Evolutionary conservation across 1,140 invertebrate genomes (phyloP), one percentile per base, ranked within the genome.

Genomic region (Stegodyphus mimosarum): DNA sequence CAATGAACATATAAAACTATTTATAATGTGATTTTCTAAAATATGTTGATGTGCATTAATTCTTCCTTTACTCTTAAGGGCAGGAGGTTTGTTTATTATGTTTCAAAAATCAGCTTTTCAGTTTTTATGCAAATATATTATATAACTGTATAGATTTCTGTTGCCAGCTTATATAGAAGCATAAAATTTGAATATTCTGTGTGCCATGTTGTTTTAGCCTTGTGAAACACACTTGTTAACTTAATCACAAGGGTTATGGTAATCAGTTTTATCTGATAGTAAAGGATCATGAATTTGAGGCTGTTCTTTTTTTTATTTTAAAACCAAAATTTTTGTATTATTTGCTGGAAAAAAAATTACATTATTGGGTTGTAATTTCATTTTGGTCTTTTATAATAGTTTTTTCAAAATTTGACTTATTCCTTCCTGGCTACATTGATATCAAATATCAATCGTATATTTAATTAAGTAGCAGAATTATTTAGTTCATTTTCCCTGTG

Each of bases 221-320:
- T 60, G 52, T 74, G 72, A 74, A 18, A 60, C 53, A 17, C 72
- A 74, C 72, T 74, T 74, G 72, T 74, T 74, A 74, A 74, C 72
- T 60, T 74, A 55, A 33, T 33, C 33, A 33, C 33, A 33, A 33
- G 33, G 33, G 33, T 33, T 33, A 33, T 33, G 33, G 33, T 33
- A 33, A 33, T 33, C 33, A 33, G 33, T 33, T 33, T 33, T 33
- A 33, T 33, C 33, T 33, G 33, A 33, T 33, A 33, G 33, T 33
- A 33, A 33, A 33, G 33, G 33, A 33, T 33, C 33, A 33, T 33
- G 33, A 33, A 33, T 33, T 33, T 33, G 33, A 33, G 33, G 33
- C 33, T 33, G 33, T 33, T 33, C 3, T 3, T 33, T 33, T 1
- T 33, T 33, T 33, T 33, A 33, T 33, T 33, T 33, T 33, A 33